Evolutionary conservation across 2,113 vertebrate genomes (phyloP).

Genomic region (Pomatostomus ruficeps): DNA sequence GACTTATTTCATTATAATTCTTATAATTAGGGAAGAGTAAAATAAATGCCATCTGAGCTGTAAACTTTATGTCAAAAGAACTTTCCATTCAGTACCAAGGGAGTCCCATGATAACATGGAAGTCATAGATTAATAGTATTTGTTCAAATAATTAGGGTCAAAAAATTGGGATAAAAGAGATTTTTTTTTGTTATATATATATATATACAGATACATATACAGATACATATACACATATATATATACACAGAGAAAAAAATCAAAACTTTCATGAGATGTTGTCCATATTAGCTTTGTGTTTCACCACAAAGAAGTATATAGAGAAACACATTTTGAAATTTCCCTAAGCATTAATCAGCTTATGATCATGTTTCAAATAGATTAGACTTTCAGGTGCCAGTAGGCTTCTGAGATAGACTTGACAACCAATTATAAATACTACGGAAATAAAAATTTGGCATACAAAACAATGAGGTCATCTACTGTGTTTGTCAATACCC

Average conservation of each 20-base stretch:
- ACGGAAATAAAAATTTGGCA: background rate
- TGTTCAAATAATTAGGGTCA: background rate
- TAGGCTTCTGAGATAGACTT: background rate
- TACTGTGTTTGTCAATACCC: background rate
- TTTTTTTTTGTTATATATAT: background rate
- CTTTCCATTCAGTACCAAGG: background rate
- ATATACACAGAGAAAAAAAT: background rate
- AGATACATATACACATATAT: too few species aligned
- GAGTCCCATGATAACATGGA: background rate
- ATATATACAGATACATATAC: background rate
- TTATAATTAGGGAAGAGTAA: constrained; percentile 8
- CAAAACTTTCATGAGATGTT: background rate
- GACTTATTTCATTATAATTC: too few species aligned
- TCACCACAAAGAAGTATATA: background rate
- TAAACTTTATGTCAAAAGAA: background rate
- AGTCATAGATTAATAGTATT: background rate
- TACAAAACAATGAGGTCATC: background rate
- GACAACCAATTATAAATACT: background rate
- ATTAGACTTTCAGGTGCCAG: background rate
- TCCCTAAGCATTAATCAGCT: background rate
- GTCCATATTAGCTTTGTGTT: background rate
- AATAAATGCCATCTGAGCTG: constrained; percentile 3
- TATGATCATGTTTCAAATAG: background rate
- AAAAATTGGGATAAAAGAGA: background rate
- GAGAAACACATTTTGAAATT: background rate